phyloP scores from a whole-genome alignment of 2,797 vertebrate species.

The Lophius americanus region DNA sequence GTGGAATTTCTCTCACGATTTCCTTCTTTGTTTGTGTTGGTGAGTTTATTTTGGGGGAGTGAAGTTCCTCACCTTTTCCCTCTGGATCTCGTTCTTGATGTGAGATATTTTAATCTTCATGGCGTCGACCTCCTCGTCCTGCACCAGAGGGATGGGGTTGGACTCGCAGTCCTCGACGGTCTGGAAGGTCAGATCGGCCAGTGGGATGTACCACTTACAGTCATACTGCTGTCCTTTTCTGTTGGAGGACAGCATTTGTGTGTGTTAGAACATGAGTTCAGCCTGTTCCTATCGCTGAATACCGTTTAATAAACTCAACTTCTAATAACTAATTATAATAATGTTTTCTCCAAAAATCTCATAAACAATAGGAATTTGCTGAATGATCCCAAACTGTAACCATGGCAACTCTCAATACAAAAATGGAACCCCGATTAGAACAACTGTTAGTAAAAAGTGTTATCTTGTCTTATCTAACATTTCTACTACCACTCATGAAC shows the following conservation, averaged over 20 bases:
- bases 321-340: no score
- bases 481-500: no score
- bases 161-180: conserved; percentile 90
- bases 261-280: background rate
- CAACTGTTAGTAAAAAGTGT: no score
- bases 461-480: no score
- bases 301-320: no score
- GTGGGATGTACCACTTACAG: conserved; percentile 96
- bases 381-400: no score
- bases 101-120: conserved; percentile 96
- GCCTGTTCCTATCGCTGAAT: no score
- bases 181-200: conserved; percentile 93
- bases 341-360: no score
- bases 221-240: conserved; percentile 96
- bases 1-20: background rate
- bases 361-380: no score
- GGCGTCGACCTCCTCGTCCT: conserved; percentile 92
- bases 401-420: no score
- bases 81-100: conserved; percentile 92
- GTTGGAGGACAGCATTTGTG: conserved; percentile 15
- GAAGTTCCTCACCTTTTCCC: conserved; percentile 87
- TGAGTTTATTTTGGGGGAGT: background rate
- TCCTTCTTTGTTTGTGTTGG: background rate
- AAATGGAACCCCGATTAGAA: no score
- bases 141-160: conserved; percentile 87